These are phyloP conservation scores for Piscicola geometra DNA, from an alignment of 2,888 invertebrate species.

Conservation along the genomic window DNA sequence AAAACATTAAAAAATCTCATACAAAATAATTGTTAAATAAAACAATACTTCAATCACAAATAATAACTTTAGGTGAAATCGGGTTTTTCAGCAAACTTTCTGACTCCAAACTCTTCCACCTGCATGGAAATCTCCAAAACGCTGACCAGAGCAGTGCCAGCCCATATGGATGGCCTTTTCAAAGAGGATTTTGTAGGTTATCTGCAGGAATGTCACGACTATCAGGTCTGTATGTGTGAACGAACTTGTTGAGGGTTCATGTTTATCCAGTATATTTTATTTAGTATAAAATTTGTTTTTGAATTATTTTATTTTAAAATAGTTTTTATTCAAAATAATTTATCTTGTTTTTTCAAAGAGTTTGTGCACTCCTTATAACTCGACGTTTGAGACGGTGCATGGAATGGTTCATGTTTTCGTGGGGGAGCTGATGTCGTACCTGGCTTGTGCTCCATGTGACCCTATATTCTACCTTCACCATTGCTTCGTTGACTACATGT, in stretches of 20 bases:
- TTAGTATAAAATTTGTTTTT: too few relatives aligned
- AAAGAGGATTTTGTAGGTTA: slow-evolving; percentile 12
- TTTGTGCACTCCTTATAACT: slow-evolving; percentile 39
- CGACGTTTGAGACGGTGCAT: slow-evolving; percentile 47
- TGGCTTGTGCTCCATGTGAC: slow-evolving; percentile 51
- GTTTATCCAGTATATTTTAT: too few relatives aligned
- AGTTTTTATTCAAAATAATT: not conserved
- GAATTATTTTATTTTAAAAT: not conserved
- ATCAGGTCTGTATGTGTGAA: too few relatives aligned
- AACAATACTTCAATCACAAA: not conserved
- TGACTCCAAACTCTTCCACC: slow-evolving; percentile 17
- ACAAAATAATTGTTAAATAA: too few relatives aligned
- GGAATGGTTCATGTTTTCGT: slow-evolving; percentile 49
- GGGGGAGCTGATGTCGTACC: slow-evolving; percentile 49
- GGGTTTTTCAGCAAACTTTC: slow-evolving; percentile 25
- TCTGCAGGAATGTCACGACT: not conserved
- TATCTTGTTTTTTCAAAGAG: not conserved
- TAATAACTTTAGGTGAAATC: slow-evolving; percentile 15
- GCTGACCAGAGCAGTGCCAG: slow-evolving; percentile 16
- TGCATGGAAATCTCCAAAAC: slow-evolving; percentile 29
- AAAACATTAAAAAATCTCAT: too few relatives aligned
- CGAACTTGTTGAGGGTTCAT: too few relatives aligned
- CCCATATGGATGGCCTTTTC: slow-evolving; percentile 11
- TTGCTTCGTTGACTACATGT: slow-evolving; percentile 52
- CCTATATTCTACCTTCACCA: slow-evolving; percentile 54